Conservation (phyloP, 2,113 vertebrate genomes). For the Aythya baeri region DNA sequence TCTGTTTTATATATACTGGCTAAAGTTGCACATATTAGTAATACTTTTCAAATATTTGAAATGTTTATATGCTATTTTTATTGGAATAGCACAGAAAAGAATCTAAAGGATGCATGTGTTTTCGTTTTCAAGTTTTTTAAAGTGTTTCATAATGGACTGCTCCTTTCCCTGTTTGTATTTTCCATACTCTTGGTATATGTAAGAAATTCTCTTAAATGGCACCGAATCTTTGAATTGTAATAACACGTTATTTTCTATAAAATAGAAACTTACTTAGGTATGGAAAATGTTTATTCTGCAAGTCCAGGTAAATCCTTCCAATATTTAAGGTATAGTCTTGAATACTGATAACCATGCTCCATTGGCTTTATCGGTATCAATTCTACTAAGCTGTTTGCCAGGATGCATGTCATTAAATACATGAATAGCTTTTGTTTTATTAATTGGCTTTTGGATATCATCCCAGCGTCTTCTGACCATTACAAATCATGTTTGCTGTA, state of each 20-base stretch:
- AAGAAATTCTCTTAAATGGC: neutral
- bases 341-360: neutral
- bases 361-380: neutral
- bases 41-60: neutral
- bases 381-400: neutral
- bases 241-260: neutral
- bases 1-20: neutral
- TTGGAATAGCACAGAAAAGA: neutral
- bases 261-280: neutral
- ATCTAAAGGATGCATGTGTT: neutral
- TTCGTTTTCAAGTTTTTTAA: neutral
- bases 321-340: neutral
- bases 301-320: neutral
- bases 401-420: neutral
- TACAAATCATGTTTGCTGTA: neutral
- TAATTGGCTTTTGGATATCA: neutral
- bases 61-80: neutral
- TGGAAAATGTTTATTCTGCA: neutral
- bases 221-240: neutral
- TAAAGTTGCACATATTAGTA: neutral
- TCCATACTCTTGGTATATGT: neutral
- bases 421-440: neutral
- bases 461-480: neutral
- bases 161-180: neutral
- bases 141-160: neutral